These are phyloP conservation scores for Drosophila niveifrons DNA, from an alignment of 2,888 invertebrate genomes.

Conservation along the genomic window DNA sequence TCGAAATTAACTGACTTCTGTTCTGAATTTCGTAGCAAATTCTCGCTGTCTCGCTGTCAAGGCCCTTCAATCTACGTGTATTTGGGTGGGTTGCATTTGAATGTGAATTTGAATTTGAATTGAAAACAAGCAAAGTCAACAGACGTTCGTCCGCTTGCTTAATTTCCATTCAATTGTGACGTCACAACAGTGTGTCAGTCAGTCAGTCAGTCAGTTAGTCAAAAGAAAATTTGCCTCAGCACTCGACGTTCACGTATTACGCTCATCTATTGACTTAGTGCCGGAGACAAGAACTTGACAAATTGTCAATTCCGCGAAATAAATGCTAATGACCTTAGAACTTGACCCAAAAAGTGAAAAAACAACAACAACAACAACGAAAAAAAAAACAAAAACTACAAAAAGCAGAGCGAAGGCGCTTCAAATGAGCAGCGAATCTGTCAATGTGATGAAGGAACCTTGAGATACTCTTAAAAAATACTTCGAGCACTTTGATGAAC, in stretches of 20 bases:
- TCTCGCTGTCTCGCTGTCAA: background rate
- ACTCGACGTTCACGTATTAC: slow-evolving; percentile 19
- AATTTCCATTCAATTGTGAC: slow-evolving; percentile 13
- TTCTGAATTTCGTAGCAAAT: background rate
- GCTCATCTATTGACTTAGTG: slow-evolving; percentile 46
- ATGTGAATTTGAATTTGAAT: slow-evolving; percentile 26
- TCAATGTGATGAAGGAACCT: background rate
- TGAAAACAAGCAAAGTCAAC: slow-evolving; percentile 9
- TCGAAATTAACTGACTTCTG: background rate
- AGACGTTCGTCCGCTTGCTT: background rate
- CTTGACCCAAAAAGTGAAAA: slow-evolving; percentile 32
- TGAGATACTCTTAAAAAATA: slow-evolving; percentile 1
- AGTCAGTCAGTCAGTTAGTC: too few species aligned
- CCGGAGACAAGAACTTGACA: slow-evolving; percentile 47
- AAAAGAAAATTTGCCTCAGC: background rate
- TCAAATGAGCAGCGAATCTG: slow-evolving; percentile 5
- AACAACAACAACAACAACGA: background rate
- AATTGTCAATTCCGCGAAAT: slow-evolving; percentile 59
- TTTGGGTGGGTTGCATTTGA: slow-evolving; percentile 3
- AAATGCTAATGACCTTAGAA: slow-evolving; percentile 52
- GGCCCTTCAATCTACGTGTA: too few species aligned
- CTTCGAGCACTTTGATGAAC: too few species aligned
- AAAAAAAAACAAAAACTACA: background rate
- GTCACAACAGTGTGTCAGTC: slow-evolving; percentile 6
- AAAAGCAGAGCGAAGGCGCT: background rate